Base-by-base conservation (phyloP, 2,113 vertebrate genomes). In the Lichenostomus cassidix region DNA sequence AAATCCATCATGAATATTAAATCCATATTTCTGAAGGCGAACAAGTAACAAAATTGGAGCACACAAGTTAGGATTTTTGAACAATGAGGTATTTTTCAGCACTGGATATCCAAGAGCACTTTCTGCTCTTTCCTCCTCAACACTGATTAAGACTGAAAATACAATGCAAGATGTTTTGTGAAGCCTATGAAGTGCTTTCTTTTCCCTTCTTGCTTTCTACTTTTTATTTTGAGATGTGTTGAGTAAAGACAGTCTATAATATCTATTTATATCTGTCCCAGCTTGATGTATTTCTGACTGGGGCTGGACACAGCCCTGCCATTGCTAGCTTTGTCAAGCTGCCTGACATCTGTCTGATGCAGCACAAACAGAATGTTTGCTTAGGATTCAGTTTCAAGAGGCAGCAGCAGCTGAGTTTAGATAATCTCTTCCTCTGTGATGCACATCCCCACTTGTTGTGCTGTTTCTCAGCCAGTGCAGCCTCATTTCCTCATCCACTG, bases 1-100 rank as follows among this genome's bases (percentile, higher is more conserved):
- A 89, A 93, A 89, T 87, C 87, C 80, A 82, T 81, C 56, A 12
- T 56, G n/a, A 93, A 95, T 95, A 96, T 96, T 95, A 94, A 97
- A 79, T 64, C 91, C 95, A 91, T 92, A 93, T 79, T 92, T 96
- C 80, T 96, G 63, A 89, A 92, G 82, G 83, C 8, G 0, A 91
- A 69, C 41, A 11, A 95, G 42, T 56, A 91, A 78, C 52, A 79
- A 88, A 83, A 85, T 56, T 83, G 73, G 87, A 96, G 68, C 70
- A 55, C 31, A 42, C n/a, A 39, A 82, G 50, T 84, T 58, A 6
- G 41, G 80, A 92, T 96, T 95, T 93, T 95, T 95, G 84, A 84
- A 60, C 56, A 60, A n/a, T 94, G 92, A 95, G 74, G 70, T 94
- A 79, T 90, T 86, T 89, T 89, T 89, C 80, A 89, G 73, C 70